Conservation (phyloP, 2,113 vertebrate species). For the Addax nasomaculatus region DNA sequence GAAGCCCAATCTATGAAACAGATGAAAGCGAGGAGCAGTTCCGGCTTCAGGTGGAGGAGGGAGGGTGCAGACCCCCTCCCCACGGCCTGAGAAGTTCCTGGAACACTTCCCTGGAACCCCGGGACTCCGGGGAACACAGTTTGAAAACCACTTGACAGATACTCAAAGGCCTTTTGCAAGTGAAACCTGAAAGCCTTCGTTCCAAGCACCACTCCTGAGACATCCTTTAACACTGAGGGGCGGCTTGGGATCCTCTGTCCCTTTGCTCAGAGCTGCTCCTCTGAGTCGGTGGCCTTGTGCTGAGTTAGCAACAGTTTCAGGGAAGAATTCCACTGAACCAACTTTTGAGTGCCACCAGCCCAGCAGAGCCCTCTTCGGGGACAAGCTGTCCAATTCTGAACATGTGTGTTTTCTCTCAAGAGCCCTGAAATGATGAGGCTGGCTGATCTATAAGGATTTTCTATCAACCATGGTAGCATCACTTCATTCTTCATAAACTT, state of each 20-base stretch:
- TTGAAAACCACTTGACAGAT: background rate
- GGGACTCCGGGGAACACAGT: background rate
- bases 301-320: background rate
- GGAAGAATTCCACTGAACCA: background rate
- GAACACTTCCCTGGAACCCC: background rate
- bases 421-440: background rate
- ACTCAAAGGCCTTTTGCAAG: background rate
- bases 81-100: background rate
- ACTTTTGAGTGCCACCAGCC: background rate
- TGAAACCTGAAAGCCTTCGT: background rate
- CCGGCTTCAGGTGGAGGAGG: background rate
- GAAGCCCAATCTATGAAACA: background rate
- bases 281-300: background rate
- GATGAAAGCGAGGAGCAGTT: background rate
- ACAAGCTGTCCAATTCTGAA: background rate
- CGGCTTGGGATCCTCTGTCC: background rate
- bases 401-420: background rate
- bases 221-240: background rate
- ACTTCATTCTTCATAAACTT: background rate
- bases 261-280: background rate
- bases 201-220: background rate
- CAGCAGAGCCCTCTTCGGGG: background rate
- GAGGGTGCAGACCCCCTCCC: background rate
- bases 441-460: background rate
- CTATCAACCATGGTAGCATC: background rate